phyloP scores from a whole-genome alignment of 1,140 invertebrate species.

The Neodiprion lecontei region DNA sequence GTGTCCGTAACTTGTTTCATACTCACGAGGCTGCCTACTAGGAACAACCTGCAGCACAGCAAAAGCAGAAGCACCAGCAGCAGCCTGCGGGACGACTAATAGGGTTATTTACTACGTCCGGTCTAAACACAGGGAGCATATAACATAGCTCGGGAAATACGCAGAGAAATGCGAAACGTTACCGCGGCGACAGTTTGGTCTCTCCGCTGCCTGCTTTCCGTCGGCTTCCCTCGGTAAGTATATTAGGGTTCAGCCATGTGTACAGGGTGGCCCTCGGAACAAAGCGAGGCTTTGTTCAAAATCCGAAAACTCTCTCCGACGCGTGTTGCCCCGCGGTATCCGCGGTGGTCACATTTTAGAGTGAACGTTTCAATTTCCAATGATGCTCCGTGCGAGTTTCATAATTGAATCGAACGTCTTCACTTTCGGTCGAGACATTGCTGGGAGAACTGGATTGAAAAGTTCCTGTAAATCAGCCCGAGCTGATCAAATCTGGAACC shows the following conservation, averaged over 20 bases:
- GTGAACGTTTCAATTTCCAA: too few species aligned
- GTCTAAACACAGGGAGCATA: neutral
- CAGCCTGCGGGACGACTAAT: slow-evolving; percentile 4
- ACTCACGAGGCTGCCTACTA: too few species aligned
- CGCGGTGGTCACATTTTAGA: too few species aligned
- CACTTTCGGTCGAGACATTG: too few species aligned
- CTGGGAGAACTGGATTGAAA: too few species aligned
- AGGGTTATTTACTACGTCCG: slow-evolving; percentile 1
- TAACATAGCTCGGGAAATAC: neutral
- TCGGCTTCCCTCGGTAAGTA: neutral
- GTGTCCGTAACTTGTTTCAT: too few species aligned
- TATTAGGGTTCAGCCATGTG: slow-evolving; percentile 1
- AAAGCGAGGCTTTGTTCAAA: neutral
- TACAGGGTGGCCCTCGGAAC: neutral
- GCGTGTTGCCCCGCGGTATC: too few species aligned
- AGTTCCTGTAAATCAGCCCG: too few species aligned
- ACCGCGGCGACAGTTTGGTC: neutral
- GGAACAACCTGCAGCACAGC: too few species aligned
- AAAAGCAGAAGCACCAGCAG: neutral
- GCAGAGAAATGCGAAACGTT: slow-evolving; percentile 7
- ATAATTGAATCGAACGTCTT: too few species aligned
- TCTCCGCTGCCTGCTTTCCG: neutral
- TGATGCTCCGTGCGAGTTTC: too few species aligned
- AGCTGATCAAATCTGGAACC: too few species aligned
- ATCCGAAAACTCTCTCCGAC: neutral